These are phyloP conservation scores for Laticauda laticaudata DNA, from an alignment of 2,113 vertebrate species.

Conservation along the genomic window DNA sequence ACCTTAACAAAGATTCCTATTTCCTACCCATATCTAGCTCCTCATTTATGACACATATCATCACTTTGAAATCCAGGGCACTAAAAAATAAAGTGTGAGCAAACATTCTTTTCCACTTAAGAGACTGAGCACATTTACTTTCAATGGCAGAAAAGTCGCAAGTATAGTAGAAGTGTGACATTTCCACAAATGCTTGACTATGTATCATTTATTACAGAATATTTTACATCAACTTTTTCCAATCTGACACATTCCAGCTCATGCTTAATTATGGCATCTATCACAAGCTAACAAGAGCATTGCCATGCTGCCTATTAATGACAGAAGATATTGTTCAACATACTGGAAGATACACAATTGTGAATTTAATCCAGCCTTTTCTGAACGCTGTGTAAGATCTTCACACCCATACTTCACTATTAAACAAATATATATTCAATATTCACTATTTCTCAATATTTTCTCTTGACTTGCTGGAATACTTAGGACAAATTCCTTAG, in stretches of 20 bases:
- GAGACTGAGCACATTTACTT: not conserved
- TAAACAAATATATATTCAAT: conserved; percentile 10
- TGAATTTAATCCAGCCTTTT: not conserved
- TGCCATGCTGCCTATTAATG: not conserved
- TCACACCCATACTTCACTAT: not conserved
- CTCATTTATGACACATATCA: not conserved
- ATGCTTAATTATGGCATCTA: not conserved
- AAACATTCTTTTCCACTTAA: not conserved
- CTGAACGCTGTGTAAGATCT: conserved; percentile 2
- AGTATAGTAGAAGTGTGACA: not conserved
- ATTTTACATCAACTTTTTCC: not conserved
- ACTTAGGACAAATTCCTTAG: not conserved
- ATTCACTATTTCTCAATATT: conserved; percentile 8
- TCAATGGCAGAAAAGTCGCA: conserved; percentile 13
- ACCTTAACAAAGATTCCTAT: not conserved
- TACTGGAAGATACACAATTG: not conserved
- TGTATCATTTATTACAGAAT: not conserved
- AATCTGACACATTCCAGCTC: not conserved
- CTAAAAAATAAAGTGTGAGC: not conserved
- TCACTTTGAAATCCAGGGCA: not conserved
- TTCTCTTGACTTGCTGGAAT: conserved; percentile 12
- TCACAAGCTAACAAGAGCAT: not conserved
- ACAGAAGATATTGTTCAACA: not conserved
- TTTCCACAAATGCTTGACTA: conserved; percentile 21
- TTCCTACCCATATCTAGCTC: not conserved